Conservation (phyloP, 37 sponge, comb jelly and placozoan genomes). For the Aphrocallistes beatrix region DNA sequence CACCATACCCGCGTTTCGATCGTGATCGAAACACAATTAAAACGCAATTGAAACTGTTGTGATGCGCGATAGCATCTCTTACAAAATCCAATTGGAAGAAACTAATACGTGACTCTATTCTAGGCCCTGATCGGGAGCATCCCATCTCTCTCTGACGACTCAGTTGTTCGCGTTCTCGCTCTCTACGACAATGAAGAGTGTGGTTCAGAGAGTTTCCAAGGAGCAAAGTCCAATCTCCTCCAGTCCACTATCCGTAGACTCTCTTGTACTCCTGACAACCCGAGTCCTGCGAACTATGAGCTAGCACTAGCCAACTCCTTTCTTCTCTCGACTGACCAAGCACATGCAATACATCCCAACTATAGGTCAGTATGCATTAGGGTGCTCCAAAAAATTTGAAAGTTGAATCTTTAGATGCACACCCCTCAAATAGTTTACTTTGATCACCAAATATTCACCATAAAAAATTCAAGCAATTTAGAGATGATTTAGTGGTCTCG, state of each 20-base stretch:
- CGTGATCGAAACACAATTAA: too few relatives aligned
- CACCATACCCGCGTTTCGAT: too few relatives aligned
- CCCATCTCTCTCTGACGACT: slow-evolving; percentile 37
- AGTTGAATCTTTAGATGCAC: too few relatives aligned
- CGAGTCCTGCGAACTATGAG: slow-evolving; percentile 47
- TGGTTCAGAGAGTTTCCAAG: slow-evolving; percentile 84
- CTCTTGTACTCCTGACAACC: slow-evolving; percentile 24
- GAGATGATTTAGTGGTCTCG: too few relatives aligned
- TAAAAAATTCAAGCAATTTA: too few relatives aligned
- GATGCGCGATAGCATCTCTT: not conserved
- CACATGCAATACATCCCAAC: slow-evolving; percentile 90
- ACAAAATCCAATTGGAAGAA: not conserved
- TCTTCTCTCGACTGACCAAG: slow-evolving; percentile 89
- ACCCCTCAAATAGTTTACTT: too few relatives aligned
- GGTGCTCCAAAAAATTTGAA: too few relatives aligned
- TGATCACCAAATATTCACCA: too few relatives aligned
- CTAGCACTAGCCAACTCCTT: slow-evolving; percentile 74
- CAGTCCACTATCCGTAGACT: slow-evolving; percentile 61
- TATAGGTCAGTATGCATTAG: slow-evolving; percentile 67
- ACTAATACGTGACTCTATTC: not conserved
- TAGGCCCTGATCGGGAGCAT: slow-evolving; percentile 44
- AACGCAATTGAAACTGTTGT: not conserved
- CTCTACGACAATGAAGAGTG: slow-evolving; percentile 93
- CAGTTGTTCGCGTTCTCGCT: slow-evolving; percentile 51
- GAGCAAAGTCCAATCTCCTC: slow-evolving; percentile 62